Conservation (phyloP, 2,797 vertebrate genomes). For the Sebastes trivittatus region DNA sequence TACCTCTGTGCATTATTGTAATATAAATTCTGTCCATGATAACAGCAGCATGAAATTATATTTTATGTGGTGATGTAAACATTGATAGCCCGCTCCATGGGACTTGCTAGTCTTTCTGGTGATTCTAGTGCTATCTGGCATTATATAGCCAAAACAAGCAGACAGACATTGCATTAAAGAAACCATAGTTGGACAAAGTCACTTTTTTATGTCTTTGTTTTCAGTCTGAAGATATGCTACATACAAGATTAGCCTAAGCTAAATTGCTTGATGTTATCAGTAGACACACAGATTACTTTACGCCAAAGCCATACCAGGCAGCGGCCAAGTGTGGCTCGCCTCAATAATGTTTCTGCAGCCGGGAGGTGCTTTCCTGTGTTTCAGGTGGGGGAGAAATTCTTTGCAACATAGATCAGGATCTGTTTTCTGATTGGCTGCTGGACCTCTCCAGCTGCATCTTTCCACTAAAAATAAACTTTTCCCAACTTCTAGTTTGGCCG, state of each 20-base stretch:
- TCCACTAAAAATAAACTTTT: too few species aligned
- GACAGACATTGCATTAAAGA: neutral
- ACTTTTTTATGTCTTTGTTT: neutral
- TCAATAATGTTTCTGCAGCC: too few species aligned
- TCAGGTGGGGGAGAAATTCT: too few species aligned
- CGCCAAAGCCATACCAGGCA: too few species aligned
- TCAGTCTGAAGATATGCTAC: neutral
- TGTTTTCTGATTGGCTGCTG: too few species aligned
- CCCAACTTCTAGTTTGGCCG: too few species aligned
- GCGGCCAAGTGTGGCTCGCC: too few species aligned
- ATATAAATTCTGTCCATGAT: slow-evolving; percentile 4
- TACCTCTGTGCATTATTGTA: neutral
- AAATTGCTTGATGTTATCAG: neutral
- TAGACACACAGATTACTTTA: neutral
- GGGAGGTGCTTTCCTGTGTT: too few species aligned
- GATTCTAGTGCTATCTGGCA: neutral
- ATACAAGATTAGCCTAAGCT: neutral
- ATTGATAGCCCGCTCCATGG: neutral
- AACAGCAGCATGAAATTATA: slow-evolving; percentile 16
- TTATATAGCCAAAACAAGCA: neutral
- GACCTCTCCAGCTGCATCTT: too few species aligned
- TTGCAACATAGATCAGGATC: too few species aligned
- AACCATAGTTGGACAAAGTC: neutral
- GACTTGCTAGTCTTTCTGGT: neutral
- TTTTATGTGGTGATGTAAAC: neutral